These are phyloP conservation scores for Drosophila maculinotata DNA, from an alignment of 2,888 invertebrate genomes.

Conservation along the genomic window DNA sequence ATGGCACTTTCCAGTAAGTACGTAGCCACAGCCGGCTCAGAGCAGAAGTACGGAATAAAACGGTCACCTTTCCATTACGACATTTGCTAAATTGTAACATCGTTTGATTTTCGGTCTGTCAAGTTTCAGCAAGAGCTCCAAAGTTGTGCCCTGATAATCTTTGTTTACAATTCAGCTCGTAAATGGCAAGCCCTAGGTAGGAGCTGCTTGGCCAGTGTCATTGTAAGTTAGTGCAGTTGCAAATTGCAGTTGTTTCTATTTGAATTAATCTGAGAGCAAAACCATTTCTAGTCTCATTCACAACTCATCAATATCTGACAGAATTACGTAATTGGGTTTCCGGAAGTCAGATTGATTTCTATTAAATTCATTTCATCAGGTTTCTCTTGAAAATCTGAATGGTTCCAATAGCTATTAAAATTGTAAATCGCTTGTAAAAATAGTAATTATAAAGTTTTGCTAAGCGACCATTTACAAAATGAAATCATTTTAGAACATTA, in stretches of 20 bases:
- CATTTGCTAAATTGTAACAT: conserved; percentile 63
- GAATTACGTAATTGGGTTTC: not conserved
- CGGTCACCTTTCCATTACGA: conserved; percentile 47
- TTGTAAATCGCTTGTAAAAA: not conserved
- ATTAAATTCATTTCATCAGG: conserved; percentile 1
- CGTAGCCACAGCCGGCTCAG: conserved; percentile 30
- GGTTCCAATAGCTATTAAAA: not conserved
- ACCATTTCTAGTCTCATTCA: not conserved
- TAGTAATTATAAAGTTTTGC: not conserved
- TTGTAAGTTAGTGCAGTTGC: conserved; percentile 36
- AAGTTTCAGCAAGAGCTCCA: conserved; percentile 28
- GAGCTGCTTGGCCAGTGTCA: conserved; percentile 28
- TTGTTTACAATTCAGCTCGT: conserved; percentile 29
- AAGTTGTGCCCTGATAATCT: conserved; percentile 44
- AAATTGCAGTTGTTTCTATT: conserved; percentile 3
- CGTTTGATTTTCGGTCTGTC: conserved; percentile 48
- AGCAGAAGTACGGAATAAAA: conserved; percentile 31
- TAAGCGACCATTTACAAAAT: not conserved
- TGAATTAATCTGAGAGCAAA: not conserved
- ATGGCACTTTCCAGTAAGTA: conserved; percentile 66
- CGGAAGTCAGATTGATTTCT: not conserved
- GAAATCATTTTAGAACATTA: not conserved
- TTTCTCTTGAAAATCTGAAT: not conserved
- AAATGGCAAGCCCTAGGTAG: not conserved
- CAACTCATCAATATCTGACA: not conserved